Percentiles rank a stretch among this genome's conserved stretches.
Evolutionary conservation across 2,888 invertebrate genomes (phyloP).

Genomic region (Imbricaverruca yamaguchii): DNA sequence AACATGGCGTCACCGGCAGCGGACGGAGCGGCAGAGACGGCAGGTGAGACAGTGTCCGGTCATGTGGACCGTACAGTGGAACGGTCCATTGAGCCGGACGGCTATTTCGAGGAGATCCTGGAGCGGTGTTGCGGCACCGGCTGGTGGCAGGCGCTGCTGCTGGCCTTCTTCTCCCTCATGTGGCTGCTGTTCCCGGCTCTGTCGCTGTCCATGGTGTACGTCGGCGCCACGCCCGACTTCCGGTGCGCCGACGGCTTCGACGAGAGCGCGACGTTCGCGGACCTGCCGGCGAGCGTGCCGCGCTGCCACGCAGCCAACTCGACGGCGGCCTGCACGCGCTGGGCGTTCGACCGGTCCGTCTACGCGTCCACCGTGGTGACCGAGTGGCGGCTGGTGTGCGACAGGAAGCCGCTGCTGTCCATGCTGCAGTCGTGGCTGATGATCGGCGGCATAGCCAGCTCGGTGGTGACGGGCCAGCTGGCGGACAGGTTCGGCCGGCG

Average conservation of each 20-base stretch:
- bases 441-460: conserved; percentile 32
- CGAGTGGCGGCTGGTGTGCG: conserved; percentile 33
- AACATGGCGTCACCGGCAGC: no score
- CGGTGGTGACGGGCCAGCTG: conserved; percentile 31
- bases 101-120: neutral
- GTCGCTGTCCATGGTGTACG: conserved; percentile 10
- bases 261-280: conserved; percentile 11
- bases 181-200: conserved; percentile 20
- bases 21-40: no score
- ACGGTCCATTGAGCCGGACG: no score
- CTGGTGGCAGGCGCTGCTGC: neutral
- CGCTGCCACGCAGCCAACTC: neutral
- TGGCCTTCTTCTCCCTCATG: neutral
- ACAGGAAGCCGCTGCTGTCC: conserved; percentile 28
- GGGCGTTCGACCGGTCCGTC: conserved; percentile 26
- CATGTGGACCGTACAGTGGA: no score
- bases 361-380: conserved; percentile 28
- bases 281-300: neutral
- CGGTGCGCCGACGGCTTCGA: neutral
- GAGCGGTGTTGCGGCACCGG: neutral
- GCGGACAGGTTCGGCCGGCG: conserved; percentile 33
- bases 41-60: no score
- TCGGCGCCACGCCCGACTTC: conserved; percentile 23
- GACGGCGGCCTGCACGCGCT: conserved; percentile 23
- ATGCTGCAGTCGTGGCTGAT: conserved; percentile 30